Evolutionary conservation across 1,140 invertebrate species (phyloP), one percentile per base, ranked within the genome.

Genomic region (Drosophila eugracilis): DNA sequence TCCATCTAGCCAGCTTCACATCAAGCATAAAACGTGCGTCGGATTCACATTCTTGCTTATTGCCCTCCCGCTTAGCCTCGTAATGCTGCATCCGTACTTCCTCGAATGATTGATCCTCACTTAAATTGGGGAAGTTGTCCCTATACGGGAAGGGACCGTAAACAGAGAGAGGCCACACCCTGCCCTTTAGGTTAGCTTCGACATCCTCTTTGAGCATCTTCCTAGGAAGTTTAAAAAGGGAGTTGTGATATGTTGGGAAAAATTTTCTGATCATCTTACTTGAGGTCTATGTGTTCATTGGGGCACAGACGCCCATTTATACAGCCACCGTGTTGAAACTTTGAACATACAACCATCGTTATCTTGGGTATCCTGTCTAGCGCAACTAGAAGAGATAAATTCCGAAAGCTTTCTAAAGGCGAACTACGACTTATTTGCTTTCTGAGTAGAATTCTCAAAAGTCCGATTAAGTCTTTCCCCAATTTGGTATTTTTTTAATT

Each of bases 131-230:
- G 54, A 95, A 93, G 39, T 91, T 92, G 0, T 92, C 90, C 70
- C 92, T 93, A 32, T 94, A 94, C 75, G 93, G 93, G 47, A 94
- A 93, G 0, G 94, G 94, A 2, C 93, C 93, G 78, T 93, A 95
- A 24, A 92, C 94, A 0, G 94, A 94, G 0, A 95, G 78, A 6
- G 93, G 80, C 94, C 94, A 95, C 89, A 94, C 94, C 9, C 93
- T 93, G n/a, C 94, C 94, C 85, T 94, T 93, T 73, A 95, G 92
- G 1, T 92, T 92, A 12, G 79, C 70, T 19, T 93, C 89, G 22
- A 94, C 91, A 71, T 95, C 94, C 52, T 92, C 92, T 21, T 92
- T 93, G 0, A 91, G 30, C 65, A 63, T 39, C 76, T 75, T 3
- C 30, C 90, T 91, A 49, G 92, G 79, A 72, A 60, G 19, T 57